Percentiles rank a stretch among this genome's conserved stretches.
phyloP scores from a whole-genome alignment of 2,888 invertebrate species.

The Endomychus coccineus region DNA sequence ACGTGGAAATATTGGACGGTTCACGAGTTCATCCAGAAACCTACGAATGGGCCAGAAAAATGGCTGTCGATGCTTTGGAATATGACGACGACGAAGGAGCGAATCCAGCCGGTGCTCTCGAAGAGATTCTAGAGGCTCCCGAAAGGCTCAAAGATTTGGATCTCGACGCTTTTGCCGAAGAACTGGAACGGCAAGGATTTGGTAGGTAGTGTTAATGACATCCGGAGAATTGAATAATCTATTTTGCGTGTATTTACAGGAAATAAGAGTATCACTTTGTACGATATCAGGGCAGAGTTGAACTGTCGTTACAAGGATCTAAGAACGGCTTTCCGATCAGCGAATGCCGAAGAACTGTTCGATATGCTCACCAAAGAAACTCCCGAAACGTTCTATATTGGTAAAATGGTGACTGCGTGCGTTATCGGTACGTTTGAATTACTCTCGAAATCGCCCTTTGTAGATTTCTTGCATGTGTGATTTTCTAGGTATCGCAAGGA shows the following conservation, averaged over 20 bases:
- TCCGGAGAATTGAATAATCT: background rate
- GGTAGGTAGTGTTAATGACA: constrained; percentile 21
- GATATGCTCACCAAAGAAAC: constrained; percentile 95
- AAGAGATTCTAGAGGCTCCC: constrained; percentile 94
- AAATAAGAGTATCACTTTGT: constrained; percentile 88
- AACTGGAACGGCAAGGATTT: constrained; percentile 77
- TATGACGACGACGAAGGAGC: constrained; percentile 97
- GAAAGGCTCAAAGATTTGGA: constrained; percentile 92
- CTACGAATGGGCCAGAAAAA: constrained; percentile 99
- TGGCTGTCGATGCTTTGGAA: constrained; percentile 98
- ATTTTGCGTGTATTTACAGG: constrained; percentile 35
- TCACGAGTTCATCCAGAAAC: constrained; percentile 98
- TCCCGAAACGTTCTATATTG: constrained; percentile 86
- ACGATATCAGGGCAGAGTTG: constrained; percentile 93
- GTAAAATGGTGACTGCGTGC: constrained; percentile 75
- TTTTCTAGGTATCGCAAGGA: constrained; percentile 63
- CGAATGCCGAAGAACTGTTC: constrained; percentile 82
- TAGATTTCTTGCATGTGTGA: background rate
- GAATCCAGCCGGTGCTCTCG: constrained; percentile 93
- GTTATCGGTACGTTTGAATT: constrained; percentile 45
- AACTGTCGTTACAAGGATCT: constrained; percentile 91
- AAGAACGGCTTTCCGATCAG: constrained; percentile 67
- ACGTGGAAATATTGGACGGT: constrained; percentile 93
- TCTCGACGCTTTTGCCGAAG: constrained; percentile 96
- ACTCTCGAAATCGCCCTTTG: background rate